Base-by-base conservation (phyloP, 2,797 vertebrate genomes). In the Sebastes baramenuke region DNA sequence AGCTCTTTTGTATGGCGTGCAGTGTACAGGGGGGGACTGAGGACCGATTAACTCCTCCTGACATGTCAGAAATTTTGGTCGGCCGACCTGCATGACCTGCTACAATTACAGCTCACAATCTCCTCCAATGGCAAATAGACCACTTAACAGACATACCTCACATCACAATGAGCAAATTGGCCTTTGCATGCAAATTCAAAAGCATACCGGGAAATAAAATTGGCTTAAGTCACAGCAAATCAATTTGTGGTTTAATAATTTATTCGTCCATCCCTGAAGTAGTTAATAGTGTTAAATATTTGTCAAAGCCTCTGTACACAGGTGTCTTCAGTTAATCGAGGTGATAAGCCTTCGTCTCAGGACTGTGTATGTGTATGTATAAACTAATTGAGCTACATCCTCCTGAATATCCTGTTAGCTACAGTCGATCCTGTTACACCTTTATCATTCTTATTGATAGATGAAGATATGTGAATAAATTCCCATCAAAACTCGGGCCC, bases 281-380 rank as follows among this genome's bases (percentile, higher is more conserved):
- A 52, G 18, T 61, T 73, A 67, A 70, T 38, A 16, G 14, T 55
- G 20, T 68, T 58, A 71, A 75, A 86, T 78, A 75, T 81, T 77
- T 84, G 65, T 79, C 68, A 77, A 72, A 36, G 55, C 49, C 49
- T 52, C 20, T n/a, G 49, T 52, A 52, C 49, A 52, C 49, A 52
- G 49, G 49, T 52, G 49, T 52, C 20, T 52, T 52, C 49, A 52
- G 49, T 52, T 52, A 20, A 52, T 52, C 20, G 8, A 52, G 49
- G 20, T 4, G 3, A 52, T 52, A 4, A 52, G 20, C 20, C 7
- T 18, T 52, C 20, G n/a, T 52, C 20, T 52, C 49, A 46, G 42
- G 42, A 46, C 42, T 46, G 42, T 7, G 16, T 18, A 36, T 36
- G 42, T 7, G 16, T 46, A 18, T 52, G 1, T 52, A 52, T 52